phyloP scores from a whole-genome alignment of 2,888 invertebrate species.

The Orchesellides sinensis region DNA sequence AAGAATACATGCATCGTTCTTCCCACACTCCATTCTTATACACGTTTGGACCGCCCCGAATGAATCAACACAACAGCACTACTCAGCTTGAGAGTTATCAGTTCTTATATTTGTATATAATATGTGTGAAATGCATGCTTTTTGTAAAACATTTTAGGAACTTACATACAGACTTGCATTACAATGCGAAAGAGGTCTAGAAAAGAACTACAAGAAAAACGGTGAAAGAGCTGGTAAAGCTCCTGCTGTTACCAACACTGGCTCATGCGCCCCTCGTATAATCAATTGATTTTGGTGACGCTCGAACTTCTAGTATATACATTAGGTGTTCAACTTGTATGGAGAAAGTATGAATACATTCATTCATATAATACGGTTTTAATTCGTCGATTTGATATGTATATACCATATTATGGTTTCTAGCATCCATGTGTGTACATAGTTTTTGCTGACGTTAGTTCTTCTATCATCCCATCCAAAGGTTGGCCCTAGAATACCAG shows the following conservation, averaged over 20 bases:
- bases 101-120: too few species aligned
- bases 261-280: slow-evolving; percentile 69
- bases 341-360: slow-evolving; percentile 15
- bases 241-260: slow-evolving; percentile 60
- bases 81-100: too few species aligned
- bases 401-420: too few species aligned
- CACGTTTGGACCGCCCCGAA: too few species aligned
- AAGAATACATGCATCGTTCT: too few species aligned
- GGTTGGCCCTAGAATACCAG: slow-evolving; percentile 33
- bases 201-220: slow-evolving; percentile 20
- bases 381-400: background rate
- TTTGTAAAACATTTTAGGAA: background rate
- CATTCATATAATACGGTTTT: slow-evolving; percentile 29
- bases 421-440: slow-evolving; percentile 17
- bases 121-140: background rate
- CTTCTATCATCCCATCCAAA: slow-evolving; percentile 21
- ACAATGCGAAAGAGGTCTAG: too few species aligned
- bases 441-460: slow-evolving; percentile 63
- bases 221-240: slow-evolving; percentile 50
- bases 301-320: slow-evolving; percentile 54
- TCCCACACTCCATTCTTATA: too few species aligned
- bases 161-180: too few species aligned
- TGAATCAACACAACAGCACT: too few species aligned
- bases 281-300: slow-evolving; percentile 73
- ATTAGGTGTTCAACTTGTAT: slow-evolving; percentile 1